phyloP scores from a whole-genome alignment of 2,113 vertebrate genomes.

The Benitochromis conjunctus region DNA sequence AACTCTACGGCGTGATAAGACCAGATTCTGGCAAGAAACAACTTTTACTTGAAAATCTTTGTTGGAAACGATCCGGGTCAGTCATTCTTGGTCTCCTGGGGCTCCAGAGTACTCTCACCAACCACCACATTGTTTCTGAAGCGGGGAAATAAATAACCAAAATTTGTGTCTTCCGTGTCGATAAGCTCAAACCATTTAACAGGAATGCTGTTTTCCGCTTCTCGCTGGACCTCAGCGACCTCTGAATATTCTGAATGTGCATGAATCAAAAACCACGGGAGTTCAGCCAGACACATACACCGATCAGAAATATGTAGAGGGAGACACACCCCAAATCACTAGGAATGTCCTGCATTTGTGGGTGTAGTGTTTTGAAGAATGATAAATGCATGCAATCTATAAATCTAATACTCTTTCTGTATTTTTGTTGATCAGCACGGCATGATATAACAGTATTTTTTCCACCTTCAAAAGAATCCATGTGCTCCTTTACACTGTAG shows the following conservation, averaged over 20 bases:
- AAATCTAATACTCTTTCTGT: background rate
- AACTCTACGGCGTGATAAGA: slow-evolving; percentile 3
- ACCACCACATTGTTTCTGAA: background rate
- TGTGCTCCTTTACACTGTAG: background rate
- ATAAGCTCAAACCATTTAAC: slow-evolving; percentile 15
- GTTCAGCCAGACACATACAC: slow-evolving; percentile 10
- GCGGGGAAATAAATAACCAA: background rate
- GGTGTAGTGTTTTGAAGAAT: background rate
- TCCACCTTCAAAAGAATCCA: background rate
- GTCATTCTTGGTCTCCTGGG: background rate
- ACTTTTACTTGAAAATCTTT: background rate
- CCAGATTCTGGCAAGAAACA: background rate
- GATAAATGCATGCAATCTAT: background rate
- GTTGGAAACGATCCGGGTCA: background rate
- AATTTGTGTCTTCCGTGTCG: background rate
- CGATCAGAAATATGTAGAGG: slow-evolving; percentile 10
- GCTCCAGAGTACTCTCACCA: background rate
- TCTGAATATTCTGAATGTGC: background rate
- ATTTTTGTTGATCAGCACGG: background rate
- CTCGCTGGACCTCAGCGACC: background rate
- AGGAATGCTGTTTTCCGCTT: background rate
- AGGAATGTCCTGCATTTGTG: background rate
- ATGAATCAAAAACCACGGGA: slow-evolving; percentile 1
- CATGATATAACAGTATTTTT: background rate
- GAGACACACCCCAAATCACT: background rate